Evolutionary conservation across 2,797 vertebrate genomes (phyloP).

Genomic region (Chelmon rostratus): DNA sequence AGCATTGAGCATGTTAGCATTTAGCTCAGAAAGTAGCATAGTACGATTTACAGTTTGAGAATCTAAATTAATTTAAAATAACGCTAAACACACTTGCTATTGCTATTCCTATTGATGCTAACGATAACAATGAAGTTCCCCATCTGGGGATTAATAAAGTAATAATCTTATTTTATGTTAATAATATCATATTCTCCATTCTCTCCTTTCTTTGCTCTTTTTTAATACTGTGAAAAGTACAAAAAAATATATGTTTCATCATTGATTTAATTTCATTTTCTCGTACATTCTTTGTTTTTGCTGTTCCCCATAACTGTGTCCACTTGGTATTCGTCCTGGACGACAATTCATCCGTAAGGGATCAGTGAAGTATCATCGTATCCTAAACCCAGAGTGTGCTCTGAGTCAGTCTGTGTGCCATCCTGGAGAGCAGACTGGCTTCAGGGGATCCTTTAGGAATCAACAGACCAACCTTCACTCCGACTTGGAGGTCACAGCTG

Average conservation of each 20-base stretch:
- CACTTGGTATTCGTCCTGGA: neutral
- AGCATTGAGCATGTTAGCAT: no score
- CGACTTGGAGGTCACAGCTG: constrained; percentile 29
- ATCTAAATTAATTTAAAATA: neutral
- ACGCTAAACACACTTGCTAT: neutral
- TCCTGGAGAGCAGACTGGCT: constrained; percentile 14
- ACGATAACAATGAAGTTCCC: no score
- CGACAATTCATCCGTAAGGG: constrained; percentile 2
- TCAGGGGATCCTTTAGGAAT: constrained; percentile 48
- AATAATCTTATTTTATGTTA: no score
- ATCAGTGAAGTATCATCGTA: constrained; percentile 15
- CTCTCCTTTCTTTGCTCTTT: no score
- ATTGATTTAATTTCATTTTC: neutral
- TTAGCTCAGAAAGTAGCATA: no score
- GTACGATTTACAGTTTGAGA: neutral
- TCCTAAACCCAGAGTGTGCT: constrained; percentile 15
- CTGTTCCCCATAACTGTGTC: no score
- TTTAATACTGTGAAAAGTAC: no score
- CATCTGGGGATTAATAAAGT: no score
- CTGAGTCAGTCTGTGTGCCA: neutral
- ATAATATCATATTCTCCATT: no score
- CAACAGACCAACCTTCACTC: constrained; percentile 23
- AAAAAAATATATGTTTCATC: neutral
- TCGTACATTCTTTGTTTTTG: no score
- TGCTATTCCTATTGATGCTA: no score